Base-by-base conservation (phyloP, 64 coral and sea anemone genomes). In the Trachythela sp. region DNA sequence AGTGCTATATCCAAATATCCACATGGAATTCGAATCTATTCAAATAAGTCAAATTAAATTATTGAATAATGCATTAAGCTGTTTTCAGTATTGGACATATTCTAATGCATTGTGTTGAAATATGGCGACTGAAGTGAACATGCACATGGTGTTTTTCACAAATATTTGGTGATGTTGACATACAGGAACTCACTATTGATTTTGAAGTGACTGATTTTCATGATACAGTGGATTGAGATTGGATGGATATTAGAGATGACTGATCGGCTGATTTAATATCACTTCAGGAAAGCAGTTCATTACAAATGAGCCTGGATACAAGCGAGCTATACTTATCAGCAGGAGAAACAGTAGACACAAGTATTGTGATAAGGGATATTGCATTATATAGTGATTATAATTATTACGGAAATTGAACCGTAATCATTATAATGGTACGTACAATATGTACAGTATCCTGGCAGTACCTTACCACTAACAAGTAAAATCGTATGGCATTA, bases 91-190 rank as follows among this genome's bases (percentile, higher is more conserved):
- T 83, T 43, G 54, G 58, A 48, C 34, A 92, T 48, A 70, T 45
- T 45, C n/a, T 90, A 24, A 86, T 77, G 37, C 87, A 92, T 45
- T 92, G 85, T 87, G 90, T 92, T 76, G 90, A 92, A 42, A 92
- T 92, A 37, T 92, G 90, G 90, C 18, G 70, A n/a, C n/a, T n/a
- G n/a, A 77, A 43, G 24, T 37, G 75, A 40, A 54, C 70, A 87
- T 34, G 90, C 90, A 49, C 37, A 32, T 50, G 85, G 83, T 87
- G 70, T 92, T 49, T 88, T 87, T 39, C 35, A 71, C 38, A 88
- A 75, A 33, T 84, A 27, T 88, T 92, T 84, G 86, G 75, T 83
- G 91, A 92, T 45, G 33, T 88, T 92, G 91, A 60, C 48, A 59
- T 54, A 31, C 26, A 48, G 29, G 43, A 68, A 75, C 37, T 76